Evolutionary conservation across 2,113 vertebrate species (phyloP).

Genomic region (Mohoua ochrocephala): DNA sequence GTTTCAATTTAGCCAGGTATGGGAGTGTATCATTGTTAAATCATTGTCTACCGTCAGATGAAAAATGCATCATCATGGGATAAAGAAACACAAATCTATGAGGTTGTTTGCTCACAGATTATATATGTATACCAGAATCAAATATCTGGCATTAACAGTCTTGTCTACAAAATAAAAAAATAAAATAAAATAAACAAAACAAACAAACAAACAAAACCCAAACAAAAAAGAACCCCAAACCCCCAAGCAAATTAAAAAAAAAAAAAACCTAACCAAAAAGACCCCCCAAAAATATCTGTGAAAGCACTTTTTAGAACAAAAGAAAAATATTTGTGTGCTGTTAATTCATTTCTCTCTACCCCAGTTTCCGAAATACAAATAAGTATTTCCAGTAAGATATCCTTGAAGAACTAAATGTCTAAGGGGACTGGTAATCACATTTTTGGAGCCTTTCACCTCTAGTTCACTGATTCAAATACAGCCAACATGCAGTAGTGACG

Average conservation of each 20-base stretch:
- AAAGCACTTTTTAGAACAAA: background rate
- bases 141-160: background rate
- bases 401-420: background rate
- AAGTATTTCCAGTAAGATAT: background rate
- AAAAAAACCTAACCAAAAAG: no score
- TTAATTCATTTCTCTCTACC: background rate
- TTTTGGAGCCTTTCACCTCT: slow-evolving; percentile 44
- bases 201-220: background rate
- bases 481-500: background rate
- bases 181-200: background rate
- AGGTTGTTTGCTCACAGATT: background rate
- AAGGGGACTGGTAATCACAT: background rate
- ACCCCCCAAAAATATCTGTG: background rate
- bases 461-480: slow-evolving; percentile 25
- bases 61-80: background rate
- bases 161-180: background rate
- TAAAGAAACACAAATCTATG: background rate
- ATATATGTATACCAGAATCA: background rate
- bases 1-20: background rate
- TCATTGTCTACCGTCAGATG: background rate
- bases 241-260: accelerated
- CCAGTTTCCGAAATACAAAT: background rate
- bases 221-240: no score
- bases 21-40: background rate
- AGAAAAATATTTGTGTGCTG: background rate